A percentile compares a stretch with the other conserved stretches of the same genome.
phyloP scores from a whole-genome alignment of 1,140 invertebrate species.

The Arctopsyche grandis region DNA sequence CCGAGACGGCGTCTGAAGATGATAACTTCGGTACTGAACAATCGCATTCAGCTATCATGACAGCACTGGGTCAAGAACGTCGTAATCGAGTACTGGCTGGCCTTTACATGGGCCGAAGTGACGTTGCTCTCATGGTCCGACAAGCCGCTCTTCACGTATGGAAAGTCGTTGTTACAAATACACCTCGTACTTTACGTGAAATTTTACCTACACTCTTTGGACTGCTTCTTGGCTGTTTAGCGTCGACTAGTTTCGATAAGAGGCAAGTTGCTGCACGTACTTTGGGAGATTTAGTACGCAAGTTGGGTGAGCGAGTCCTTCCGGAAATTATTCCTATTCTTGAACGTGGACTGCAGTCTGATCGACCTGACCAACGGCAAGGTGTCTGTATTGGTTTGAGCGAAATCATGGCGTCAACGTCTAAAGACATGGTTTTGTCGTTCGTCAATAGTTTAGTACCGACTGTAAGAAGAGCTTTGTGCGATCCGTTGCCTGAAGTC shows the following conservation, averaged over 20 bases:
- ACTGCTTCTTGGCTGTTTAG: slow-evolving; percentile 90
- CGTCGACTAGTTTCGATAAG: slow-evolving; percentile 95
- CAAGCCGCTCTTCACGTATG: slow-evolving; percentile 98
- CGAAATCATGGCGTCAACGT: slow-evolving; percentile 98
- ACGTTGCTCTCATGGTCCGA: slow-evolving; percentile 95
- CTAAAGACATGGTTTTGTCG: slow-evolving; percentile 91
- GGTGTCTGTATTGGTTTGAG: slow-evolving; percentile 98
- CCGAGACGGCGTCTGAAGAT: slow-evolving; percentile 97
- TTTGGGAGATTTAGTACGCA: slow-evolving; percentile 95
- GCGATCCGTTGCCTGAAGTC: slow-evolving; percentile 93
- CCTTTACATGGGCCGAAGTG: slow-evolving; percentile 96
- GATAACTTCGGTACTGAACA: slow-evolving; percentile 99
- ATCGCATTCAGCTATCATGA: slow-evolving; percentile 91
- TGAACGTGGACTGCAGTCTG: slow-evolving; percentile 91
- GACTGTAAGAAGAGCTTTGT: slow-evolving; percentile 93
- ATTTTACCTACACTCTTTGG: slow-evolving; percentile 95
- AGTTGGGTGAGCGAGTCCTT: slow-evolving; percentile 96
- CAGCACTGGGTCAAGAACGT: slow-evolving; percentile 86
- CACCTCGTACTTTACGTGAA: slow-evolving; percentile 94
- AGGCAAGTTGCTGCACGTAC: slow-evolving; percentile 95
- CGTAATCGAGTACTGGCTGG: slow-evolving; percentile 94
- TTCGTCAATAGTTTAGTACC: slow-evolving; percentile 97
- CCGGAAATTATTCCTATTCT: slow-evolving; percentile 98
- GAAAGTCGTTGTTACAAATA: slow-evolving; percentile 98
- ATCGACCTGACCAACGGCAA: slow-evolving; percentile 92